Base-by-base conservation (phyloP, 2,888 invertebrate genomes). In the Hemicrepidius hirtus region DNA sequence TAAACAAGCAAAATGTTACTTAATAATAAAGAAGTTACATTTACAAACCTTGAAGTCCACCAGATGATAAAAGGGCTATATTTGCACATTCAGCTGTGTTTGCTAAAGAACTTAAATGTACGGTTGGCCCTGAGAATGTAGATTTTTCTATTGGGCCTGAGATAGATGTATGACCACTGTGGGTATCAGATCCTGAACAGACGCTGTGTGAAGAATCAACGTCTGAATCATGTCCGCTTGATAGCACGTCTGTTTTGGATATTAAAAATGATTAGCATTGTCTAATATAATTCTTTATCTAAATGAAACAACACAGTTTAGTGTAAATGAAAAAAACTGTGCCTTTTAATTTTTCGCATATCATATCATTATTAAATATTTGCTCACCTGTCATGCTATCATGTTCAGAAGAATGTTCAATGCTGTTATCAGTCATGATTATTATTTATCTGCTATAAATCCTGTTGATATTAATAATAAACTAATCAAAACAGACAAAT, bases 121-220 rank as follows among this genome's bases (percentile, higher is more conserved):
- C 82, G 16, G 84, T 84, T 5, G 85, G 84, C 46, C 82, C 82
- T 24, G 83, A 83, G 46, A 82, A 70, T 7, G 82, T 81, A 13
- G 74, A 84, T 75, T 84, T 85, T 57, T 86, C 86, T 12, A 85
- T 85, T 65, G 82, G 77, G 62, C 83, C 84, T 13, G 86, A 85
- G 5, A 85, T 79, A 53, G 86, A 85, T 57, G 85, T 86, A 71
- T 85, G 85, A 63, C 85, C 86, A 76, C 86, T 86, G 71, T 86
- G 85, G 7, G 85, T 85, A 75, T 86, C 86, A 21, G 81, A 81
- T 37, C 78, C 80, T 16, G 86, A 86, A 73, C 86, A 85, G 16
- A 85, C 82, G 77, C 86, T 86, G 65, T 86, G 85, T 12, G 85
- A 85, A 40, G 85, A 84, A 72, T 86, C 86, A 32, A 83, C 81